Base-by-base conservation (phyloP, 2,113 vertebrate species). In the Ochotona princeps region DNA sequence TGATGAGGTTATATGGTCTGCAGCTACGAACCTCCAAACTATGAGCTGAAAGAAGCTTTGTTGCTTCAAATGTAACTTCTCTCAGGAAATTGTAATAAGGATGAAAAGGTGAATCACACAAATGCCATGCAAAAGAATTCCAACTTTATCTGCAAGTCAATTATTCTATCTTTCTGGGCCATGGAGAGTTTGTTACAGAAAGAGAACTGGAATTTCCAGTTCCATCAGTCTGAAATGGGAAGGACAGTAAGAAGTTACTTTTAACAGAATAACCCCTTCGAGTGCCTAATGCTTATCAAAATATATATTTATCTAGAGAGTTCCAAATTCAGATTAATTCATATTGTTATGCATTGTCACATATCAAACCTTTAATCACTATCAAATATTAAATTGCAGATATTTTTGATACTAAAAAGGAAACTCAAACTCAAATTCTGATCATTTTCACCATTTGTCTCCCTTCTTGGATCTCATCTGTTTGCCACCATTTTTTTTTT, bases 271-370 rank as follows among this genome's bases (percentile, higher is more conserved):
- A 2, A 79, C 32, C 49, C 82, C 35, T 83, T 47, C 28, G 79
- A 57, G 76, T 91, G 10, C 21, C 72, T 76, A 9, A 18, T n/a
- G 23, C 38, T 76, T 73, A 49, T 81, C 47, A 85, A 84, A 75
- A 84, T 82, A 47, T 5, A 12, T 35, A 57, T 67, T 70, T 93
- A 73, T 47, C 30, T 83, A 57, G 15, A 81, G 15, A 25, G 5
- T 8, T 35, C 32, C 82, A 47, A 84, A 87, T 35, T 88, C 74
- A 74, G 49, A 84, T 21, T 84, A 70, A 69, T 65, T 85, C 90
- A 75, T 80, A 25, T 25, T 15, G 65, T 63, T 66, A 69, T 35
- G 35, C 11, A 81, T 81, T 94, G 89, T 78, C 65, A 73, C 30
- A 60, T 66, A 51, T 2, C 49, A 30, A 87, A 90, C 83, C 1